phyloP scores from a whole-genome alignment of 2,113 vertebrate species.

The Falcunculus frontatus region DNA sequence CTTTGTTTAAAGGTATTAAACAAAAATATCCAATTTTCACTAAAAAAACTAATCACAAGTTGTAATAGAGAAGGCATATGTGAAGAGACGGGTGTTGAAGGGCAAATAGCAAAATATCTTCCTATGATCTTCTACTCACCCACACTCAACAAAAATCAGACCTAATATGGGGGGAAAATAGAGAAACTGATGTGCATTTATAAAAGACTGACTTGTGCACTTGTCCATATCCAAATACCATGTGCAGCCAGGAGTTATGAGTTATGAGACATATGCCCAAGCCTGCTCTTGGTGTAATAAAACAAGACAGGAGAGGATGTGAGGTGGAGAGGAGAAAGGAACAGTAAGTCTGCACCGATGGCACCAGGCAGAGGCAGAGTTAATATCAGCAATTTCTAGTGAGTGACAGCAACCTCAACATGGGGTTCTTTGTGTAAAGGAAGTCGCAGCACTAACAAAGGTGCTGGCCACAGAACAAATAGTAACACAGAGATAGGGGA shows the following conservation, averaged over 20 bases:
- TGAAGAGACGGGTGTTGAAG: neutral
- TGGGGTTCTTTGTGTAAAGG: neutral
- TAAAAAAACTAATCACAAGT: neutral
- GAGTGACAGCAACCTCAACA: neutral
- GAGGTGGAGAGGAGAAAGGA: neutral
- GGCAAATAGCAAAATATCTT: neutral
- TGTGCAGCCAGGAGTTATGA: neutral
- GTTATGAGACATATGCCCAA: neutral
- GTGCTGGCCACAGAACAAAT: neutral
- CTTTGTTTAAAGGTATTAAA: neutral
- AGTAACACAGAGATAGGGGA: neutral
- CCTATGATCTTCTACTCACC: neutral
- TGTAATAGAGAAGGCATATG: neutral
- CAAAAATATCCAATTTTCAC: neutral
- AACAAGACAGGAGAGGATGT: neutral
- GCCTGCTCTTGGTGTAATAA: neutral
- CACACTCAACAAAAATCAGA: neutral
- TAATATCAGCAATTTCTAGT: neutral
- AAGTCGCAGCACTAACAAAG: neutral
- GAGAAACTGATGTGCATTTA: neutral
- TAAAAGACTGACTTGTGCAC: neutral
- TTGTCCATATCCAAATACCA: neutral
- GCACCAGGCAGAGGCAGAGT: neutral
- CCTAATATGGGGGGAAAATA: accelerated
- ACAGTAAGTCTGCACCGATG: neutral